phyloP scores from a whole-genome alignment of 1,140 invertebrate genomes.

The Brachionus manjavacas region DNA sequence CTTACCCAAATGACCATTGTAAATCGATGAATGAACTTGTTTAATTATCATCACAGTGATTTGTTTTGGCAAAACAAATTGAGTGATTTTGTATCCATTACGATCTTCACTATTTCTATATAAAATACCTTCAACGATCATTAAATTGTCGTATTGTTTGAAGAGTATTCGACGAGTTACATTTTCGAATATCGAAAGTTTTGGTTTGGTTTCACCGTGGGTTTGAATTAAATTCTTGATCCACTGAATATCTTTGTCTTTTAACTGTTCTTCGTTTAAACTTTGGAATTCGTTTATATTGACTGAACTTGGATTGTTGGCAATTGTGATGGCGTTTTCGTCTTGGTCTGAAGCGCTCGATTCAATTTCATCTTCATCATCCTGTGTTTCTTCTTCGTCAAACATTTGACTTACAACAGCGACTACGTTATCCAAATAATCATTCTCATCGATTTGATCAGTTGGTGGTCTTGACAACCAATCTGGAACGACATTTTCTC shows the following conservation, averaged over 20 bases:
- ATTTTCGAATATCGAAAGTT: slow-evolving; percentile 11
- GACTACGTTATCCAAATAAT: neutral
- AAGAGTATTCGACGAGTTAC: neutral
- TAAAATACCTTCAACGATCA: neutral
- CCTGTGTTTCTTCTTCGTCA: neutral
- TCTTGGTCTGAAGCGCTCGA: no score
- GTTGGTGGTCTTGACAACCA: neutral
- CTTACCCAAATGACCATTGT: neutral
- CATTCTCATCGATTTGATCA: neutral
- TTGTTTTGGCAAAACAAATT: neutral
- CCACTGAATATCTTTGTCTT: neutral
- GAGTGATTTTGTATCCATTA: neutral
- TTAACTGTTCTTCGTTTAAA: no score
- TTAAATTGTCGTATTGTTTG: neutral
- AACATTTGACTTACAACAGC: neutral
- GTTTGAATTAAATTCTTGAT: neutral
- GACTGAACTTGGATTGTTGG: no score
- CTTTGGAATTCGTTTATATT: no score
- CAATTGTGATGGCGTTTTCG: no score
- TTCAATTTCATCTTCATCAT: no score
- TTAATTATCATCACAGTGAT: neutral
- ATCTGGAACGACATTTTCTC: neutral
- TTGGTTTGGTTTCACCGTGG: neutral
- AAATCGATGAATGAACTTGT: neutral
- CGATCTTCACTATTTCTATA: neutral